Base-by-base conservation (phyloP, 1,140 invertebrate species). In the Caenorhabditis remanei region DNA sequence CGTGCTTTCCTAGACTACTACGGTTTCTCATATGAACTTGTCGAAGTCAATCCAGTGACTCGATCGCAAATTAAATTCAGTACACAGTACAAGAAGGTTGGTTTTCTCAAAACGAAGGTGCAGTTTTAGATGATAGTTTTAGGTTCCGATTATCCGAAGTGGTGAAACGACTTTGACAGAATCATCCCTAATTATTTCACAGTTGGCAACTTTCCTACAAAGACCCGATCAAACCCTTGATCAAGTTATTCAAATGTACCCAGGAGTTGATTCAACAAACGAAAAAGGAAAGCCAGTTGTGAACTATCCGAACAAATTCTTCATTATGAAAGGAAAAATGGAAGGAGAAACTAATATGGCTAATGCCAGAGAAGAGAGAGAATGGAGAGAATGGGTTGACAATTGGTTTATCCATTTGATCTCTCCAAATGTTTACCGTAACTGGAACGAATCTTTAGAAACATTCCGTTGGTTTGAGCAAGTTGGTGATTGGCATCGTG, bases 351-450 rank as follows among this genome's bases (percentile, higher is more conserved):
- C 82, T 9, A 85, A 90, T 53, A 89, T 92, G 84, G 90, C 89
- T 43, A 65, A 91, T 87, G 89, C 89, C 90, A 97, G 96, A 55
- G 95, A 96, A 88, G 98, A 99, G 93, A 94, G 96, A 83, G 95
- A 97, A 92, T 99, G 97, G 97, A 94, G 98, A 87, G 95, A 95
- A 91, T 99, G 98, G 98, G 95, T 95, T 0, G 98, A 99, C 93
- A 94, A 95, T 75, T 86, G 90, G 87, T 92, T 93, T 40, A 95
- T 96, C 71, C 94, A 98, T 13, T 95, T 95, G 0, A 94, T 99
- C 61, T 99, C 98, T 5, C 98, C 98, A 14, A 99, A 99, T 94
- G 96, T 99, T 79, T 99, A 99, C 92, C 94, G 97, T 85, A 97
- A 96, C 0, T 93, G 94, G 6, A 92, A 93, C 6, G 98, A 99